Evolutionary conservation across 2,113 vertebrate genomes (phyloP).

Genomic region (Pan troglodytes): DNA sequence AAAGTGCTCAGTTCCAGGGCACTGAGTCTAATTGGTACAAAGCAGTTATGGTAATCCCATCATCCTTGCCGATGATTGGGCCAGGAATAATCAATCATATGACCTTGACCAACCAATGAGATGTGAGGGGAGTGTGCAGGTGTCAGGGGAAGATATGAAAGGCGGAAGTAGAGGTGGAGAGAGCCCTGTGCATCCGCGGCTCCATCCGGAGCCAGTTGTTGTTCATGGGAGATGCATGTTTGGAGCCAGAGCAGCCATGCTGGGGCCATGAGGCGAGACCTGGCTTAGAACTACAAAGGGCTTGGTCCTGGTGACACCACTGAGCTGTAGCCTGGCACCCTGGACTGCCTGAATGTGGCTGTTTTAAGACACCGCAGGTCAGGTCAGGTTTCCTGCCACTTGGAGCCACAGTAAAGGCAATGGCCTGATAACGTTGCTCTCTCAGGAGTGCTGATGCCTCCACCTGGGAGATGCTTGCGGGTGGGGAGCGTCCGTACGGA

Average conservation of each 20-base stretch:
- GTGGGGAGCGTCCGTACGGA: not conserved
- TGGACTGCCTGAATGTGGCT: not conserved
- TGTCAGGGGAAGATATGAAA: not conserved
- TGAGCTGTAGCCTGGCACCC: not conserved
- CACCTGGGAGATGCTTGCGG: not conserved
- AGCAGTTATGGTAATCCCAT: not conserved
- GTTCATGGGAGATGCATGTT: accelerated
- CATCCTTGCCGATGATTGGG: not conserved
- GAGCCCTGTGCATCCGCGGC: accelerated
- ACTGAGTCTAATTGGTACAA: not conserved
- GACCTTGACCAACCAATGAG: not conserved
- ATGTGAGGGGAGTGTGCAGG: accelerated
- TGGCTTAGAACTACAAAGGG: not conserved
- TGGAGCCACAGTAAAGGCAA: not conserved
- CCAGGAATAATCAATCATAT: not conserved
- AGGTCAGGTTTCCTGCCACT: not conserved
- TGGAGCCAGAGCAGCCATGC: not conserved
- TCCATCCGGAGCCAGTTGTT: not conserved
- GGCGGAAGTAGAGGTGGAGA: not conserved
- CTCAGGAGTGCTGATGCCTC: not conserved
- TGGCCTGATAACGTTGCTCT: not conserved
- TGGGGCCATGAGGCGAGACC: not conserved
- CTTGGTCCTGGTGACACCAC: not conserved
- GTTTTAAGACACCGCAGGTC: not conserved
- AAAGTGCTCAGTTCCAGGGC: no score